A percentile compares a stretch with the other conserved stretches of the same genome.
Conservation (phyloP, 2,113 vertebrate genomes). For the Odocoileus hemionus region DNA sequence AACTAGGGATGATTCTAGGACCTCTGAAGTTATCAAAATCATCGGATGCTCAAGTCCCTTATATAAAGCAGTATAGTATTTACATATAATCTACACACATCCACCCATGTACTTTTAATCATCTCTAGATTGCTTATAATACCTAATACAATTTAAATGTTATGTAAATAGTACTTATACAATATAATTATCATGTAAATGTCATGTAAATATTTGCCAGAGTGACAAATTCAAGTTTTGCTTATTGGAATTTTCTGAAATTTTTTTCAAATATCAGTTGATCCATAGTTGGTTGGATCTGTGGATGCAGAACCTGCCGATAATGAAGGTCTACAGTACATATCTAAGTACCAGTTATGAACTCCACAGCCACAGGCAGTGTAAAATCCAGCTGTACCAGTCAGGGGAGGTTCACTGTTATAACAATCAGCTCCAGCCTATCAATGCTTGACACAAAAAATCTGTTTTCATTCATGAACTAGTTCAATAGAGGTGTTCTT, state of each 20-base stretch:
- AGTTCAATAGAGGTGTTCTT: not conserved
- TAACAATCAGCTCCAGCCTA: not conserved
- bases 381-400: not conserved
- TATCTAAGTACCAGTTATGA: not conserved
- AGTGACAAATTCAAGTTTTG: not conserved
- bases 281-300: not conserved
- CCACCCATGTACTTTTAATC: not conserved
- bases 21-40: not conserved
- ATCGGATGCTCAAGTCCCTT: not conserved
- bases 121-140: not conserved
- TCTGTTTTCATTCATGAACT: not conserved
- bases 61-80: not conserved
- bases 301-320: not conserved
- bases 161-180: not conserved
- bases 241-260: not conserved
- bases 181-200: not conserved
- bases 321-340: not conserved
- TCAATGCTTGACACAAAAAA: not conserved
- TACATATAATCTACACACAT: not conserved
- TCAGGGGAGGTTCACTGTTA: not conserved
- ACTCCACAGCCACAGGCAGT: not conserved
- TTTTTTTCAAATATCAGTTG: not conserved
- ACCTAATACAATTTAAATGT: not conserved
- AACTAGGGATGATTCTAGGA: not conserved
- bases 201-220: not conserved